A percentile compares a stretch with the other conserved stretches of the same genome.
Conservation (phyloP, 2,888 invertebrate genomes). For the Malachius bipustulatus region DNA sequence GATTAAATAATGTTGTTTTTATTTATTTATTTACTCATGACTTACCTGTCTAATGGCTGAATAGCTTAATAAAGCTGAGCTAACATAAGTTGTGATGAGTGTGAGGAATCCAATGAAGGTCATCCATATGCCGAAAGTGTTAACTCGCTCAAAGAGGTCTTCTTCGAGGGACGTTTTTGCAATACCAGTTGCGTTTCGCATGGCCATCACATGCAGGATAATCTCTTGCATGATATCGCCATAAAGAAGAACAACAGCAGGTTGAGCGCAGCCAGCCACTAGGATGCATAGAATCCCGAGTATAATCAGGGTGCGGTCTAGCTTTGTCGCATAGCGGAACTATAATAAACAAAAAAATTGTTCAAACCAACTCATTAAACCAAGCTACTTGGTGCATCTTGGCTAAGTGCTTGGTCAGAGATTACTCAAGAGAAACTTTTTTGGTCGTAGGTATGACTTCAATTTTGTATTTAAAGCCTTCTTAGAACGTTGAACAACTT, state of each 20-base stretch:
- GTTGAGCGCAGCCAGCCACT: conserved; percentile 46
- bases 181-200: conserved; percentile 9
- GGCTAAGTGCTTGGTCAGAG: too few species aligned
- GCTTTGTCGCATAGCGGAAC: conserved; percentile 48
- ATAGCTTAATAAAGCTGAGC: conserved; percentile 51
- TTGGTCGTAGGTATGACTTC: too few species aligned
- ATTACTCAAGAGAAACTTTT: too few species aligned
- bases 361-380: too few species aligned
- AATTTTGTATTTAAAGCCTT: too few species aligned
- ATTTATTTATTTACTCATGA: too few species aligned
- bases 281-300: conserved; percentile 43
- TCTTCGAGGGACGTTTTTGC: conserved; percentile 25
- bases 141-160: conserved; percentile 33
- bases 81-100: conserved; percentile 45
- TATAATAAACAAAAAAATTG: too few species aligned
- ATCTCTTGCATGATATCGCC: conserved; percentile 47
- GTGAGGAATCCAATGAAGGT: conserved; percentile 43
- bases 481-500: too few species aligned
- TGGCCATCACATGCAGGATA: conserved; percentile 32
- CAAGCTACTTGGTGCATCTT: too few species aligned
- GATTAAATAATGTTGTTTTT: too few species aligned
- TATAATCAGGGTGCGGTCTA: conserved; percentile 42
- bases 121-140: conserved; percentile 52
- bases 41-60: conserved; percentile 52
- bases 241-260: conserved; percentile 50